Conservation (phyloP, 2,797 vertebrate species). For the Tympanoctomys barrerae region DNA sequence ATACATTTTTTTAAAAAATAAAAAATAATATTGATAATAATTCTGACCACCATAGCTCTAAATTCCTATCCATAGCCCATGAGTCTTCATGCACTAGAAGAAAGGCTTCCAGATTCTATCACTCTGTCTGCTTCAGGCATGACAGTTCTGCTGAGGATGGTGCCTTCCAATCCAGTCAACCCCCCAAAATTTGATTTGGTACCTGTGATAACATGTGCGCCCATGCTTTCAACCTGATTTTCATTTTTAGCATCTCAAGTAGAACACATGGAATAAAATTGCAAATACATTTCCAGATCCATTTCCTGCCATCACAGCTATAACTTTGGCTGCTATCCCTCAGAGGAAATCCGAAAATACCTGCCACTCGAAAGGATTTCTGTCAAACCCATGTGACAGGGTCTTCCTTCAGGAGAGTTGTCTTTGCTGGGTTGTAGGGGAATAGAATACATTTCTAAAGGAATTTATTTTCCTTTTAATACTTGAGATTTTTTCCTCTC, state of each 20-base stretch:
- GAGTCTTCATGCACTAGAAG: not conserved
- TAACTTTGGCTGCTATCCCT: conserved; percentile 63
- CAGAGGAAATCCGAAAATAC: conserved; percentile 15
- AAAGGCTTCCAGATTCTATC: not conserved
- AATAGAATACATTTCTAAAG: conserved; percentile 46
- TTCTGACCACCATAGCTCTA: not conserved
- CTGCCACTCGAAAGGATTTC: rapidly evolving
- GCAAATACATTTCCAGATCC: conserved; percentile 65
- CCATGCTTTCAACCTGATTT: conserved; percentile 17
- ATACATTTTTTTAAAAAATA: no score
- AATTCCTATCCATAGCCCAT: not conserved
- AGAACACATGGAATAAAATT: conserved; percentile 60
- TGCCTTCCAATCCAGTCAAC: conserved; percentile 58
- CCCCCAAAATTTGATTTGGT: conserved; percentile 56
- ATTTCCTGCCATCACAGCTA: not conserved
- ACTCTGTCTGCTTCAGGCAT: conserved; percentile 37
- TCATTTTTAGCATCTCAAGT: conserved; percentile 62
- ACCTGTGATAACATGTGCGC: rapidly evolving
- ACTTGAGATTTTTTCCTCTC: conserved; percentile 30
- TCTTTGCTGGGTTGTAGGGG: conserved; percentile 23
- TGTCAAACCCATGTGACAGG: not conserved
- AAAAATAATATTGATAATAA: not conserved
- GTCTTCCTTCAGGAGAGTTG: conserved; percentile 2
- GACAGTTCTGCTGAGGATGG: not conserved
- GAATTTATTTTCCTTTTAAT: conserved; percentile 58